Base-by-base conservation (phyloP, 1,140 invertebrate genomes). In the Zaprionus tsacasi region DNA sequence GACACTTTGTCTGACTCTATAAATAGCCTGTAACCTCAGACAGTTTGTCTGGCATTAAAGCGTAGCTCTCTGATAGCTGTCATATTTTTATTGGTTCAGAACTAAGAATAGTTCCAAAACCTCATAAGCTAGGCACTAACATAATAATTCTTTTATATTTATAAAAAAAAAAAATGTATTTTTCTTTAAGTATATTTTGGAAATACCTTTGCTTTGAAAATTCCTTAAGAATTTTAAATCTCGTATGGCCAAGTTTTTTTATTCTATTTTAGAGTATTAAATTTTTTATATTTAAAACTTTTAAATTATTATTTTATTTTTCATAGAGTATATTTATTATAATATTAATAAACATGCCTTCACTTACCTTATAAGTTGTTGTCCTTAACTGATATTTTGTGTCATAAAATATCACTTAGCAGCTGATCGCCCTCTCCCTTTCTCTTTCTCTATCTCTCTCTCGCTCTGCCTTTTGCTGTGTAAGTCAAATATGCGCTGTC, bases 351-450 rank as follows among this genome's bases (percentile, higher is more conserved):
- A 35, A 8, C 6, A 35, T 6, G n/a, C 10, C 21, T 30, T 40
- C 6, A 68, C 80, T 85, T 30, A 88, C 85, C 81, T 89, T 85
- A 76, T 83, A 78, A 71, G 67, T 88, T 76, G 80, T 89, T 85
- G 78, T 88, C 81, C 85, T 88, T 88, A 88, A 85, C 78, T 89
- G 85, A 89, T 88, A 88, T 88, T 88, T 81, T 79, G 63, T 54
- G 72, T 81, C 78, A 65, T 78, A 89, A 88, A 88, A 88, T 89
- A 89, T 88, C 85, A 88, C 85, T 89, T 76, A 73, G 68, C 68
- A 76, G 78, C 80, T 75, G 79, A 82, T 70, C 85, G 71, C 59
- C 60, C 30, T 50, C 27, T 76, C 17, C 35, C 40, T 25, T 27
- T 61, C 54, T 68, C 45, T 71, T n/a, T 40, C 40, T 25, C 38